phyloP scores from a whole-genome alignment of 1,140 invertebrate species.

The Bombus confusus region DNA sequence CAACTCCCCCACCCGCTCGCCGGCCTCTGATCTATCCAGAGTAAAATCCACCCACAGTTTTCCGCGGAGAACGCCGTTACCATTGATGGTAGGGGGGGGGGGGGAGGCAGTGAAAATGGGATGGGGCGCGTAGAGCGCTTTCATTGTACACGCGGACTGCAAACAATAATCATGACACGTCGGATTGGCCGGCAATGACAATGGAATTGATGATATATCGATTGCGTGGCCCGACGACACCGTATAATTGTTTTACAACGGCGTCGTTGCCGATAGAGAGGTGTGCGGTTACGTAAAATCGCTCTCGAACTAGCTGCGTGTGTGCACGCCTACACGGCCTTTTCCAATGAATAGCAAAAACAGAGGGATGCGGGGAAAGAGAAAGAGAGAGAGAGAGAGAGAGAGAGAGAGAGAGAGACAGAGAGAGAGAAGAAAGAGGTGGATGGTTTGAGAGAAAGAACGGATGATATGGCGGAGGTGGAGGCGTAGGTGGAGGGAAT shows the following conservation, averaged over 20 bases:
- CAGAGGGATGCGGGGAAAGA: background rate
- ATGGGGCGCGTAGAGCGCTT: conserved; percentile 46
- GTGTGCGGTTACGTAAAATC: conserved; percentile 62
- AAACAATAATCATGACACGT: conserved; percentile 79
- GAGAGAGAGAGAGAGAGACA: background rate
- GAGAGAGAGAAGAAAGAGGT: background rate
- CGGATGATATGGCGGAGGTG: background rate
- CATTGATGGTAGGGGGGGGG: background rate
- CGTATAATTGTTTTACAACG: conserved; percentile 78
- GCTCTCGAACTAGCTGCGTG: conserved; percentile 40
- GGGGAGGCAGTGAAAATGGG: no score
- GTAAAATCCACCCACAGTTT: conserved; percentile 49
- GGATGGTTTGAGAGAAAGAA: background rate
- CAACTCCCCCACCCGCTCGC: conserved; percentile 39
- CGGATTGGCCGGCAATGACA: conserved; percentile 76
- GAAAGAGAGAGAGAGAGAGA: background rate
- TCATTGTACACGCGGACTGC: conserved; percentile 74
- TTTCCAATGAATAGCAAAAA: conserved; percentile 41
- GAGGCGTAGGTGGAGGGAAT: background rate
- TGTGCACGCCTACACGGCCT: conserved; percentile 50
- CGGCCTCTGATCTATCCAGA: background rate
- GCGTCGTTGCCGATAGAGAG: conserved; percentile 57
- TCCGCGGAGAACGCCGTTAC: conserved; percentile 39
- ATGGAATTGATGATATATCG: conserved; percentile 78
- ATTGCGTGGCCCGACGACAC: conserved; percentile 70